Evolutionary conservation across 2,888 invertebrate species (phyloP), one percentile per base, ranked within the genome.

Genomic region (Eilema griseolum): DNA sequence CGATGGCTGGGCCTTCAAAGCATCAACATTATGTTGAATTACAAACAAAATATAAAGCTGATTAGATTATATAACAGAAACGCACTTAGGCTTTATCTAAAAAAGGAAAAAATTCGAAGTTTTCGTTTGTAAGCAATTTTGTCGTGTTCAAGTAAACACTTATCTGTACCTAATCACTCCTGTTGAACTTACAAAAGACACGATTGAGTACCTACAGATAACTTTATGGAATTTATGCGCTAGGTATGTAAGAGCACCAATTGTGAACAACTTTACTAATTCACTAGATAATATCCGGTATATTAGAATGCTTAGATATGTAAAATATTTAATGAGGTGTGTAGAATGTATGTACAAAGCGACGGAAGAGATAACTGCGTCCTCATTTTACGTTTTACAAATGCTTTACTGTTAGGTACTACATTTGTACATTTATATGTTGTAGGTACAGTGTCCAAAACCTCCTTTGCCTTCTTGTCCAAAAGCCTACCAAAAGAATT

Each of bases 61-160:
- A 59, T 28, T 80, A 83, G 85, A 84, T 82, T 83, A 69, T 70
- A 83, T 28, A 89, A 89, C 88, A 87, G 88, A 78, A 37, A 33
- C 76, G 8, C 66, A 61, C 57, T 66, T 56, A 66, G 62, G 26
- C 24, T 33, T 80, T 82, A 81, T 82, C 82, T 78, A 66, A 61
- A 10, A 73, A 73, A 69, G 62, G 57, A 70, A 72, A 74, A 71
- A 70, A 28, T 26, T 66, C 66, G 28, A 63, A 57, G 67, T 67
- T 71, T 64, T 41, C 28, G 28, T 46, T 59, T 65, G 10, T 70
- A 67, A 69, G 68, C 12, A 61, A 67, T 70, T 68, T 57, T 52
- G 57, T 63, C 24, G 41, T 33, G 56, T 61, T 16, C 70, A 61
- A 23, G 57, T 74, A 41, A 73, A 75, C 69, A 70, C 24, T 76